phyloP scores from a whole-genome alignment of 30 jellyfish, hydroid and myxozoan genomes.

The Hydra vulgaris region DNA sequence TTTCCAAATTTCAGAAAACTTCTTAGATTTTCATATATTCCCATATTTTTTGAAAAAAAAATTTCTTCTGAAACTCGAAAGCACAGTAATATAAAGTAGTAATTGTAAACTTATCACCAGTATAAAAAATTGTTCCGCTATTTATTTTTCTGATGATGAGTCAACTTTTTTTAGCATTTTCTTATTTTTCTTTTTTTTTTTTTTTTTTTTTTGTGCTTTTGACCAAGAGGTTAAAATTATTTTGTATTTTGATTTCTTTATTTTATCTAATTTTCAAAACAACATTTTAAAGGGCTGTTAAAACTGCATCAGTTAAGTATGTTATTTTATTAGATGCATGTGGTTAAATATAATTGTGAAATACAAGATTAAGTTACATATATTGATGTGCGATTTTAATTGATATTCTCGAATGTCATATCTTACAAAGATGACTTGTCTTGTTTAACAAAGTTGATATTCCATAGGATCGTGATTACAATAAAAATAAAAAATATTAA shows the following conservation, averaged over 20 bases:
- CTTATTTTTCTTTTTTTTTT: no score
- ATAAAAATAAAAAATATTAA: no score
- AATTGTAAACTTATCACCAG: background rate
- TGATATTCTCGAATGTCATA: background rate
- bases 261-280: no score
- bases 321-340: background rate
- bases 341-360: background rate
- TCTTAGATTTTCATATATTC: background rate
- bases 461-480: background rate
- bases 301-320: no score
- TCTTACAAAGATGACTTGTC: no score
- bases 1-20: background rate
- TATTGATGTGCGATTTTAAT: background rate
- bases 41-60: background rate
- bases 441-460: background rate
- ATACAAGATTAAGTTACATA: background rate
- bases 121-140: no score
- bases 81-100: background rate
- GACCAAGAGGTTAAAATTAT: no score
- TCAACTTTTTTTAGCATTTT: no score
- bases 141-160: no score
- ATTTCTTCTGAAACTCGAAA: background rate
- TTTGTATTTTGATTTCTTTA: no score
- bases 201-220: no score
- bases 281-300: no score